phyloP scores from a whole-genome alignment of 2,113 vertebrate genomes.

The Corvus cornix region DNA sequence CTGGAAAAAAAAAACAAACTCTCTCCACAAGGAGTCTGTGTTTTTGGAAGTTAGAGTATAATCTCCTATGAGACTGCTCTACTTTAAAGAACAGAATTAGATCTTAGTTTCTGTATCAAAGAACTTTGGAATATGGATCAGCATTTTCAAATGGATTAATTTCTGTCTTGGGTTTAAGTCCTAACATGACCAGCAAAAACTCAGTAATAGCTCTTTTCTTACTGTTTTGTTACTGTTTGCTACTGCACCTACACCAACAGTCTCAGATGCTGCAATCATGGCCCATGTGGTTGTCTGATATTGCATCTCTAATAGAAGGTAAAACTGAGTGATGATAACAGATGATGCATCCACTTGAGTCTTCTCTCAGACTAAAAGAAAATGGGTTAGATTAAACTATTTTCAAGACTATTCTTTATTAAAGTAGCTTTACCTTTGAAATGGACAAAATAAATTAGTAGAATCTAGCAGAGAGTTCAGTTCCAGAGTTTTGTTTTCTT shows the following conservation, averaged over 20 bases:
- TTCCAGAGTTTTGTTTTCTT: not conserved
- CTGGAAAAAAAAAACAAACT: not conserved
- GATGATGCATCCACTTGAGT: not conserved
- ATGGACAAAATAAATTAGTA: not conserved
- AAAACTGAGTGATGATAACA: not conserved
- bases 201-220: not conserved
- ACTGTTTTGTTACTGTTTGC: not conserved
- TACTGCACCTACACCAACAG: not conserved
- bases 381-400: not conserved
- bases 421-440: not conserved
- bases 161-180: not conserved
- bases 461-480: not conserved
- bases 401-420: not conserved
- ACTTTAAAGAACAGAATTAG: not conserved
- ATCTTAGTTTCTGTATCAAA: not conserved
- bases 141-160: not conserved
- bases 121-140: not conserved
- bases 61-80: not conserved
- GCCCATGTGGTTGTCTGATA: fast-evolving
- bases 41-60: not conserved
- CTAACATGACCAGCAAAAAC: not conserved
- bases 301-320: not conserved
- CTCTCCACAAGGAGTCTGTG: not conserved
- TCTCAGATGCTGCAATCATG: not conserved
- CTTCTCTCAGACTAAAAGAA: not conserved